A percentile compares a stretch with the other conserved stretches of the same genome.
Evolutionary conservation across 2,113 vertebrate species (phyloP).

Genomic region (Stigmatopora nigra): DNA sequence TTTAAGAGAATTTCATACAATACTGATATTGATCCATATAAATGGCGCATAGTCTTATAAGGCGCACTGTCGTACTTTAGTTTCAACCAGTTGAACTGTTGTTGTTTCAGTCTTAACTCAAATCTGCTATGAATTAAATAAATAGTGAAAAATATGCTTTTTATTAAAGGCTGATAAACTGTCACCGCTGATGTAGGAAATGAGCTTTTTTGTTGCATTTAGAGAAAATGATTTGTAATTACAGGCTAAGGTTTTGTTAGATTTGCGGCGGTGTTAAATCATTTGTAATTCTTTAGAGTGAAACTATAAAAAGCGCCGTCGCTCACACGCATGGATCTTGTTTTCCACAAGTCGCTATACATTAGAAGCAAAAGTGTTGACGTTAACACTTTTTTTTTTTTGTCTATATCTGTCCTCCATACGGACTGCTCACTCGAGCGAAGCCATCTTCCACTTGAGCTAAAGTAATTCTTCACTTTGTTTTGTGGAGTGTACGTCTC

Average conservation of each 20-base stretch:
- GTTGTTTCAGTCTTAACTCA: background rate
- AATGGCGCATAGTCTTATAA: too few relatives aligned
- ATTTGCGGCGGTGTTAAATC: background rate
- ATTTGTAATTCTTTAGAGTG: background rate
- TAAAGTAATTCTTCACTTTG: background rate
- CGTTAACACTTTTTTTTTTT: background rate
- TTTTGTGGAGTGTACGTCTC: constrained; percentile 2
- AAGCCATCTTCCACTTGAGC: background rate
- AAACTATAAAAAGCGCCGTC: background rate
- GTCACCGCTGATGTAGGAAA: too few relatives aligned
- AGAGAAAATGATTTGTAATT: too few relatives aligned
- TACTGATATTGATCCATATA: too few relatives aligned
- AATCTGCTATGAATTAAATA: too few relatives aligned
- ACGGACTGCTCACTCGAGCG: background rate
- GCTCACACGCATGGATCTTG: background rate
- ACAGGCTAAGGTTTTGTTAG: background rate
- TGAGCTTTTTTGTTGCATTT: too few relatives aligned
- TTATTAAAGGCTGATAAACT: too few relatives aligned
- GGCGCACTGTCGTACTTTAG: background rate
- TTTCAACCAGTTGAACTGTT: background rate
- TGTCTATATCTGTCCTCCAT: background rate
- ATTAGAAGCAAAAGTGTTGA: background rate
- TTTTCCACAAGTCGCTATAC: background rate
- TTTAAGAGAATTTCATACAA: too few relatives aligned
- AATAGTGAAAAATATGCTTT: too few relatives aligned